Base-by-base conservation (phyloP, 1,140 invertebrate genomes). In the Myzus persicae region DNA sequence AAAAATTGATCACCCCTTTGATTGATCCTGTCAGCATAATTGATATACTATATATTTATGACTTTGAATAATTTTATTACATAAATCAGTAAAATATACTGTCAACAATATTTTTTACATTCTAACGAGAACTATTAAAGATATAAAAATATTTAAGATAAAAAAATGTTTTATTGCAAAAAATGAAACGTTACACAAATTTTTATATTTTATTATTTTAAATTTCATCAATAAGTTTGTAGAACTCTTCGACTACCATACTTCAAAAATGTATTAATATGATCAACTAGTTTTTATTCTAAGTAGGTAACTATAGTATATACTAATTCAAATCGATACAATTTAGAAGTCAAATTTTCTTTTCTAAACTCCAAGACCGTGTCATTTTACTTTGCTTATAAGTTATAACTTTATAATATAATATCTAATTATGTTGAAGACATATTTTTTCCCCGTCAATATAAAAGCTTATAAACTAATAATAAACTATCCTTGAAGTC, bases 381-480 rank as follows among this genome's bases (percentile, higher is more conserved):
- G 85, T 85, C n/a, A 48, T 51, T 89, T 89, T 51, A 44, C n/a
- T 51, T 89, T 51, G 1, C 8, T 38, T 89, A 89, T 36, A 51
- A 51, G 18, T 24, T 89, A 54, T 89, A 89, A 48, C 9, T 46
- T 48, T 48, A 18, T 24, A 51, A 51, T 18, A 48, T 48, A 85
- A 36, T 54, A 7, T 38, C 36, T 3, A 36, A 44, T 14, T 88
- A 88, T 76, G 4, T n/a, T 76, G 31, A 31, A n/a, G 14, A 76
- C 0, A 18, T 76, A n/a, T 76, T 76, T 48, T 46, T 89, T 51
- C 5, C 48, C 48, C 8, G 0, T 38, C 9, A 54, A 89, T 36
- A 89, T 26, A 51, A 89, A 40, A 54, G 11, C 31, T 54, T 89
- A 89, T 89, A 54, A 89, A 89, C 88, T 89, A 89, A 89, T 89